Percentiles rank a stretch among this genome's conserved stretches.
Conservation (phyloP, 2,797 vertebrate genomes). For the Oreochromis grahami region DNA sequence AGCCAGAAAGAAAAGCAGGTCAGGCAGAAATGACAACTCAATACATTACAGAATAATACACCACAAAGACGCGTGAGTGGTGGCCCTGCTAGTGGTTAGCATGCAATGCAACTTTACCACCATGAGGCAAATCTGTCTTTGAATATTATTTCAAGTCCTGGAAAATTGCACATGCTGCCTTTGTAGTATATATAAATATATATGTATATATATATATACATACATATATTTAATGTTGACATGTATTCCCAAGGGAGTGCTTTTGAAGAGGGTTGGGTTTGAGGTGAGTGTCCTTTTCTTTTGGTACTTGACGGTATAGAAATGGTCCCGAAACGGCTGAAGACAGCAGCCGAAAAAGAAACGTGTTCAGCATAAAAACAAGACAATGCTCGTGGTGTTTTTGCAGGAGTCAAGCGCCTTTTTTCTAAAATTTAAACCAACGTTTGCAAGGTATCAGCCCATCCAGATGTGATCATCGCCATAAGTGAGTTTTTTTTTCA, state of each 20-base stretch:
- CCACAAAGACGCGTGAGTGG: background rate
- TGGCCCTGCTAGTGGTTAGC: background rate
- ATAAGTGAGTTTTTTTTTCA: constrained; percentile 48
- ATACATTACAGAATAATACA: constrained; percentile 13
- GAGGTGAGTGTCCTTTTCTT: background rate
- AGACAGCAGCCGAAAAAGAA: background rate
- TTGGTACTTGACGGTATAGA: background rate
- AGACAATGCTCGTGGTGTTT: background rate
- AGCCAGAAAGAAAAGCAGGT: constrained; percentile 40
- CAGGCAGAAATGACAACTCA: constrained; percentile 24
- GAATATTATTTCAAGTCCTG: background rate
- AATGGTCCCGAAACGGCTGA: background rate
- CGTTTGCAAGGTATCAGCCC: constrained; percentile 25
- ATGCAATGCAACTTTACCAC: background rate
- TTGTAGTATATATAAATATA: background rate
- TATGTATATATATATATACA: background rate
- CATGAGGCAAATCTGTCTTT: background rate
- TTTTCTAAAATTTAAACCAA: background rate
- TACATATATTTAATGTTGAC: background rate
- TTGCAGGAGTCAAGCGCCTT: background rate
- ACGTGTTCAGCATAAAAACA: background rate
- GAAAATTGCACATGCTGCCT: background rate
- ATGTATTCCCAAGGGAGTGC: background rate
- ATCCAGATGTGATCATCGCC: constrained; percentile 62
- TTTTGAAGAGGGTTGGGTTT: background rate